phyloP scores from a whole-genome alignment of 2,888 invertebrate species.

The Acleris sparsana region DNA sequence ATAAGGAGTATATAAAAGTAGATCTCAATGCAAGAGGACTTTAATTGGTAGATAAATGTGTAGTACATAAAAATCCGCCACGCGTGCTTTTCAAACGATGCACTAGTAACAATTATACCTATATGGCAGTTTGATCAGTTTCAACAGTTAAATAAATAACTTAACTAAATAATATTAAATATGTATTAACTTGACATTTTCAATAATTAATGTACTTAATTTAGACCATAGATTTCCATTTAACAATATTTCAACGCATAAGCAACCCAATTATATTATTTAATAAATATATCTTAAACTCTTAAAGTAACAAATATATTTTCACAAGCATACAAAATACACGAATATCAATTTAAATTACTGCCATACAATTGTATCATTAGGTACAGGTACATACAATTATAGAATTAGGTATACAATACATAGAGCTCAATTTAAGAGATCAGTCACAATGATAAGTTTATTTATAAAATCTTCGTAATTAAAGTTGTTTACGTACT shows the following conservation, averaged over 20 bases:
- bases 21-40: slow-evolving; percentile 17
- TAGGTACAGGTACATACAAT: neutral
- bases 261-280: slow-evolving; percentile 9
- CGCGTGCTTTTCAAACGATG: slow-evolving; percentile 15
- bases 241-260: slow-evolving; percentile 10
- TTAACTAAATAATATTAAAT: neutral
- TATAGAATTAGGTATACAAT: neutral
- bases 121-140: slow-evolving; percentile 2
- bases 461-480: neutral
- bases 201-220: neutral
- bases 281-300: neutral
- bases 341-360: slow-evolving; percentile 3
- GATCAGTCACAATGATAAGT: slow-evolving; percentile 25
- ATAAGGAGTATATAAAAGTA: neutral
- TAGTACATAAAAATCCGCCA: slow-evolving; percentile 21
- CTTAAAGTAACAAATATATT: neutral
- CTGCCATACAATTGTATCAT: neutral
- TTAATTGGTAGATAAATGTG: slow-evolving; percentile 21
- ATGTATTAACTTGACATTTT: neutral
- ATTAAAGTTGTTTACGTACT: too few relatives aligned
- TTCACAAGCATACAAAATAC: slow-evolving; percentile 2
- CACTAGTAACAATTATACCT: slow-evolving; percentile 7
- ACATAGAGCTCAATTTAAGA: slow-evolving; percentile 1
- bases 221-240: slow-evolving; percentile 1
- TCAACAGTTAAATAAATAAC: slow-evolving; percentile 2